A percentile compares a stretch with the other conserved stretches of the same genome.
Conservation (phyloP, 2,113 vertebrate genomes). For the Mirza zaza region DNA sequence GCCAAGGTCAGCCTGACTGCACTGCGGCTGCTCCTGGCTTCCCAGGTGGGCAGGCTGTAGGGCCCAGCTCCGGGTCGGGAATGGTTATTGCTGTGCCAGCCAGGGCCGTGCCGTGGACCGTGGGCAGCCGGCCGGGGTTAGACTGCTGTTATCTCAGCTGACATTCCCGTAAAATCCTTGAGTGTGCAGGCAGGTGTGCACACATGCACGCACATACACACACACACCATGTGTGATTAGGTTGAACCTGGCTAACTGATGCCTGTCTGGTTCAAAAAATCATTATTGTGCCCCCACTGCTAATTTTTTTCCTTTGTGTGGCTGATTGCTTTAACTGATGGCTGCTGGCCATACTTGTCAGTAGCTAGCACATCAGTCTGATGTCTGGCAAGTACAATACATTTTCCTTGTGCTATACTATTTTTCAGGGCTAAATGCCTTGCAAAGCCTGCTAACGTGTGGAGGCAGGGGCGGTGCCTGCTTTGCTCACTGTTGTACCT, state of each 20-base stretch:
- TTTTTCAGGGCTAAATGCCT: not conserved
- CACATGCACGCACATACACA: rapidly evolving
- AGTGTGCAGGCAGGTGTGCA: not conserved
- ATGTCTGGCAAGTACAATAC: not conserved
- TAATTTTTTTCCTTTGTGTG: not conserved
- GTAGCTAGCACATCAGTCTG: not conserved
- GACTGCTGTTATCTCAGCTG: not conserved
- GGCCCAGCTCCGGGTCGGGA: not conserved
- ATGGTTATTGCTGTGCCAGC: not conserved
- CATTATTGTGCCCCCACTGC: not conserved
- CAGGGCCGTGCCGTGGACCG: not conserved
- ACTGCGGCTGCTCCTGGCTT: not conserved
- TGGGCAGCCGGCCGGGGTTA: not conserved
- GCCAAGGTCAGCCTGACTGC: not conserved
- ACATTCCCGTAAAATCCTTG: not conserved
- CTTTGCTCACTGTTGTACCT: not conserved
- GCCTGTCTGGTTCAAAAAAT: not conserved
- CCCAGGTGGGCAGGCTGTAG: not conserved
- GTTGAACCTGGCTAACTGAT: not conserved
- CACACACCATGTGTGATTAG: not conserved
- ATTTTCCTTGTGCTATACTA: rapidly evolving
- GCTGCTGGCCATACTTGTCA: not conserved
- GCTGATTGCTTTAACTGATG: not conserved
- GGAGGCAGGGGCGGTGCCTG: not conserved
- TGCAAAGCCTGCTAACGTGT: not conserved